phyloP scores from a whole-genome alignment of 2,888 invertebrate genomes.

The Macrophya alboannulata region DNA sequence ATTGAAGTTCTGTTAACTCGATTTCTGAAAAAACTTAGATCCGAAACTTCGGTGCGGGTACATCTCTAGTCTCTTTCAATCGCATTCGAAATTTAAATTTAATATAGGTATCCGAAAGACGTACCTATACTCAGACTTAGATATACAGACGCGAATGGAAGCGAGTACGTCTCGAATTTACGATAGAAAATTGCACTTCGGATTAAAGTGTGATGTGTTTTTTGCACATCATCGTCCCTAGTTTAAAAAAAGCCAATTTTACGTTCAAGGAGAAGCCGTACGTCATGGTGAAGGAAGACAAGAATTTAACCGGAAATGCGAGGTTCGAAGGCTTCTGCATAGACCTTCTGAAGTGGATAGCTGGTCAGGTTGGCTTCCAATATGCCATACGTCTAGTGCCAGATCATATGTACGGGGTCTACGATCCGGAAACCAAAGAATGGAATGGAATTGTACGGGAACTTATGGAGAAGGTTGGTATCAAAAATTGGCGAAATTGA shows the following conservation, averaged over 20 bases:
- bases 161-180: not conserved
- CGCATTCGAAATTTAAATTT: slow-evolving; percentile 19
- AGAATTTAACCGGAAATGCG: slow-evolving; percentile 93
- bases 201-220: not conserved
- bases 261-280: slow-evolving; percentile 90
- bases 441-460: slow-evolving; percentile 96
- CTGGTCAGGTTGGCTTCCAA: slow-evolving; percentile 93
- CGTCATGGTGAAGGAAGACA: slow-evolving; percentile 93
- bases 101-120: slow-evolving; percentile 17
- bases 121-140: no score
- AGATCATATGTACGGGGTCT: slow-evolving; percentile 94
- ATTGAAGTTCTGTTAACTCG: slow-evolving; percentile 31
- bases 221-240: not conserved
- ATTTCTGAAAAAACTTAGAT: slow-evolving; percentile 12
- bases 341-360: slow-evolving; percentile 92
- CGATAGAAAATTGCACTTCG: not conserved
- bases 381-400: slow-evolving; percentile 92
- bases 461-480: slow-evolving; percentile 91
- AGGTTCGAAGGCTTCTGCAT: slow-evolving; percentile 96
- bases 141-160: not conserved
- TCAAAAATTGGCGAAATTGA: not conserved
- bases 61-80: not conserved
- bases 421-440: slow-evolving; percentile 92
- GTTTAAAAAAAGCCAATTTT: slow-evolving; percentile 64
- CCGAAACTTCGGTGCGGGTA: slow-evolving; percentile 3